phyloP scores from a whole-genome alignment of 2,113 vertebrate species.

The Vulpes ferrilata region DNA sequence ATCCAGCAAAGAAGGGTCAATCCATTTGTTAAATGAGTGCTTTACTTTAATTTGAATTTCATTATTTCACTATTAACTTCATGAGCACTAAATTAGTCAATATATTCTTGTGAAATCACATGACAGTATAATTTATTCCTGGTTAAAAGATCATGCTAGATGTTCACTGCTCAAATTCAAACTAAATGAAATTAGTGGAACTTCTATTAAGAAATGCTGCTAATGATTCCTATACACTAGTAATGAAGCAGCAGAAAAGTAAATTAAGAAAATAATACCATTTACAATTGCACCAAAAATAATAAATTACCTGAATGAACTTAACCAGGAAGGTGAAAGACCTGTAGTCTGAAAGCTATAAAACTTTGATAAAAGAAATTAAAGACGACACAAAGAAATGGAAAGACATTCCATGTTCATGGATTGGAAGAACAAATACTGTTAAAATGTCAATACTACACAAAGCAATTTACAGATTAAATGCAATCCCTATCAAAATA shows the following conservation, averaged over 20 bases:
- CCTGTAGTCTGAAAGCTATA: neutral
- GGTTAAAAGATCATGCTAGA: neutral
- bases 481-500: neutral
- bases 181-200: neutral
- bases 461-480: neutral
- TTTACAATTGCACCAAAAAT: neutral
- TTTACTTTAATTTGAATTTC: neutral
- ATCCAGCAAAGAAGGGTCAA: neutral
- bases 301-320: neutral
- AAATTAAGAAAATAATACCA: neutral
- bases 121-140: neutral
- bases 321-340: neutral
- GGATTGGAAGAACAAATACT: neutral
- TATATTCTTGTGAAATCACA: neutral
- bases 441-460: neutral
- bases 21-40: neutral
- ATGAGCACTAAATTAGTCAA: neutral
- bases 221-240: neutral
- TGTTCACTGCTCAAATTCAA: neutral
- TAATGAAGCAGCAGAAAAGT: neutral
- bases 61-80: neutral
- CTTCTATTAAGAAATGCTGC: neutral
- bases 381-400: neutral
- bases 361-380: neutral
- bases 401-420: neutral